These are phyloP conservation scores for Lasiommata megera DNA, from an alignment of 2,888 invertebrate genomes.

Conservation along the genomic window DNA sequence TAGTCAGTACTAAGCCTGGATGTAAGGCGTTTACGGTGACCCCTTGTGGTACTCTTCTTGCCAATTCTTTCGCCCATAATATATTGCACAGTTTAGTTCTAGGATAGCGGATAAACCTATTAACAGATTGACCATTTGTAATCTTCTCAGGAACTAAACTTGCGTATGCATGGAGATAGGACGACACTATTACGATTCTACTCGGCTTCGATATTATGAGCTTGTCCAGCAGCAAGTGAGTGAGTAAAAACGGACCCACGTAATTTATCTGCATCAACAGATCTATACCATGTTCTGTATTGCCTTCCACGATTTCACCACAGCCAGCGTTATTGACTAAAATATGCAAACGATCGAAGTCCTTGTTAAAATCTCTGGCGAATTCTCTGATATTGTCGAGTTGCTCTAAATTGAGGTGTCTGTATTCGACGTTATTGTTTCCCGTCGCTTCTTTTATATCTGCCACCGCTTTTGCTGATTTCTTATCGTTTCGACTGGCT, in stretches of 20 bases:
- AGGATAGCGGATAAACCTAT: constrained; percentile 48
- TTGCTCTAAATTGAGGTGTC: constrained; percentile 72
- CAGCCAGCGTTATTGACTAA: constrained; percentile 84
- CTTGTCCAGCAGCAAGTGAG: constrained; percentile 82
- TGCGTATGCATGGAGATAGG: constrained; percentile 49
- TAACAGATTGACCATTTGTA: neutral
- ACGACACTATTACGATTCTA: constrained; percentile 69
- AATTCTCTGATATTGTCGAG: constrained; percentile 80
- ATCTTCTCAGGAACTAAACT: constrained; percentile 71
- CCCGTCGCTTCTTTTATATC: constrained; percentile 86
- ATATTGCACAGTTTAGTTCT: constrained; percentile 67
- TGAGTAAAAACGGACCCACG: constrained; percentile 86
- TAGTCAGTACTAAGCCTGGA: constrained; percentile 90
- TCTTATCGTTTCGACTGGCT: constrained; percentile 88
- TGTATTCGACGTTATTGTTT: constrained; percentile 85
- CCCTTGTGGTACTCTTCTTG: constrained; percentile 62
- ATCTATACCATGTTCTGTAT: constrained; percentile 83
- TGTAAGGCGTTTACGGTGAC: constrained; percentile 91
- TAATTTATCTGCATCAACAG: constrained; percentile 85
- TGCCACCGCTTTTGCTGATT: constrained; percentile 85
- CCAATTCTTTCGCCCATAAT: constrained; percentile 65
- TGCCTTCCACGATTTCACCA: constrained; percentile 48
- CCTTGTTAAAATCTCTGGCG: constrained; percentile 79
- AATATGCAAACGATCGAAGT: constrained; percentile 78
- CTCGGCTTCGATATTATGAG: constrained; percentile 62